phyloP scores from a whole-genome alignment of 2,888 invertebrate species.

The Drosophila rubida region DNA sequence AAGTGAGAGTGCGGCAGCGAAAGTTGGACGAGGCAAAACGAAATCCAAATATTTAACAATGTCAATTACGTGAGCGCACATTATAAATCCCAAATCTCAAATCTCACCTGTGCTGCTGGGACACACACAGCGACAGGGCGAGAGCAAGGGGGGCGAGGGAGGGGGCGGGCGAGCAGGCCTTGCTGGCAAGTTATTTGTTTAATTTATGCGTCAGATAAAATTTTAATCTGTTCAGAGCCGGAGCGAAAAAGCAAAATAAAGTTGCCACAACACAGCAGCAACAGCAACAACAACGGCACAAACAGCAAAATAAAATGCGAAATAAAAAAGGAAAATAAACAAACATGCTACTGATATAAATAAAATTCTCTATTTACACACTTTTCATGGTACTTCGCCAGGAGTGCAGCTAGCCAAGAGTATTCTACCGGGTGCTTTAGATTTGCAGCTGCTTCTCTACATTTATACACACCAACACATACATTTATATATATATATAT shows the following conservation, averaged over 20 bases:
- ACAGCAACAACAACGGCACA: slow-evolving; percentile 11
- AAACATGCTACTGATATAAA: slow-evolving; percentile 58
- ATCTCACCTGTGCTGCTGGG: slow-evolving; percentile 75
- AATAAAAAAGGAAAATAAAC: slow-evolving; percentile 41
- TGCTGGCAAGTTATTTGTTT: slow-evolving; percentile 73
- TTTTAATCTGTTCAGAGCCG: slow-evolving; percentile 77
- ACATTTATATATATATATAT: too few species aligned
- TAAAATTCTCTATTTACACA: slow-evolving; percentile 78
- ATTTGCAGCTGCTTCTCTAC: slow-evolving; percentile 37
- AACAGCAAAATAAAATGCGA: not conserved
- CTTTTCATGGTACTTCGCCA: slow-evolving; percentile 47
- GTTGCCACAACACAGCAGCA: slow-evolving; percentile 45
- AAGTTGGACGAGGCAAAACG: slow-evolving; percentile 37
- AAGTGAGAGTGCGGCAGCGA: not conserved
- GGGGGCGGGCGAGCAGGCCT: slow-evolving; percentile 20
- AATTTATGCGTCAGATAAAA: slow-evolving; percentile 81
- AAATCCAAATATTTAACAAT: slow-evolving; percentile 79
- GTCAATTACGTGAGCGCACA: slow-evolving; percentile 79
- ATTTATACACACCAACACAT: not conserved
- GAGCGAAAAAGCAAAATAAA: slow-evolving; percentile 64
- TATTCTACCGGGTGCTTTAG: slow-evolving; percentile 69
- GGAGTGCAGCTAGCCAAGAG: slow-evolving; percentile 8
- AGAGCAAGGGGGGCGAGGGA: not conserved
- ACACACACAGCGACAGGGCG: slow-evolving; percentile 27
- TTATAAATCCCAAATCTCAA: slow-evolving; percentile 72